Percentiles rank a stretch among this genome's conserved stretches.
phyloP scores from a whole-genome alignment of 2,113 vertebrate genomes.

The Myxocyprinus asiaticus region DNA sequence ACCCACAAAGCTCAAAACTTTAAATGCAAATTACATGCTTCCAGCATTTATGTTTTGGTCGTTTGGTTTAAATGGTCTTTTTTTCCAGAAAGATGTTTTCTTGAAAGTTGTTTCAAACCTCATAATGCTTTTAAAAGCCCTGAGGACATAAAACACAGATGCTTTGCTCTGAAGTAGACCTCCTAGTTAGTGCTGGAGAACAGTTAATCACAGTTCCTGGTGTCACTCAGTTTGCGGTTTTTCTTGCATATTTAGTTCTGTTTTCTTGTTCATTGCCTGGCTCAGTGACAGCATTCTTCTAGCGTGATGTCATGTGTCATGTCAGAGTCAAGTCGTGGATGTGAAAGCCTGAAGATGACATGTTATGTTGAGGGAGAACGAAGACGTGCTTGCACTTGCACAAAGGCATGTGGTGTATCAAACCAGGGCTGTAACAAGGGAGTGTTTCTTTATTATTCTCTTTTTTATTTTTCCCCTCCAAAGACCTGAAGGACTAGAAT shows the following conservation, averaged over 20 bases:
- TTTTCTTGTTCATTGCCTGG: slow-evolving; percentile 17
- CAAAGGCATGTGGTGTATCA: slow-evolving; percentile 58
- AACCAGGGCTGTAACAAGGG: slow-evolving; percentile 48
- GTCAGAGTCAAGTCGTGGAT: slow-evolving; percentile 49
- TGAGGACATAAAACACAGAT: slow-evolving; percentile 2
- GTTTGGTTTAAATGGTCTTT: neutral
- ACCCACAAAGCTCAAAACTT: neutral
- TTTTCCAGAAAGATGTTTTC: neutral
- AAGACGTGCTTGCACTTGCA: slow-evolving; percentile 65
- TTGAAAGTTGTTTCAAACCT: slow-evolving; percentile 8
- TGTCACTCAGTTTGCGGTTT: slow-evolving; percentile 6
- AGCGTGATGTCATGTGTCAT: slow-evolving; percentile 63
- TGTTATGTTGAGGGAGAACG: slow-evolving; percentile 52
- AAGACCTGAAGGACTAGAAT: slow-evolving; percentile 53
- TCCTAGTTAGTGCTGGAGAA: neutral
- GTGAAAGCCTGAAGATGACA: slow-evolving; percentile 57
- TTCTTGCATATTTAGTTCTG: slow-evolving; percentile 23
- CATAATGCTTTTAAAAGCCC: slow-evolving; percentile 12
- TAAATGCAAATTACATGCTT: slow-evolving; percentile 32
- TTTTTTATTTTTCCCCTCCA: slow-evolving; percentile 62
- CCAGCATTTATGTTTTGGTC: slow-evolving; percentile 33
- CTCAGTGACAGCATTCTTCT: slow-evolving; percentile 34
- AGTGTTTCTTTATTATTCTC: slow-evolving; percentile 11
- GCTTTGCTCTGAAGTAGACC: neutral
- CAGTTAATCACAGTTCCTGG: neutral